These are phyloP conservation scores for Batillaria attramentaria DNA, from an alignment of 1,140 invertebrate species.

Conservation along the genomic window DNA sequence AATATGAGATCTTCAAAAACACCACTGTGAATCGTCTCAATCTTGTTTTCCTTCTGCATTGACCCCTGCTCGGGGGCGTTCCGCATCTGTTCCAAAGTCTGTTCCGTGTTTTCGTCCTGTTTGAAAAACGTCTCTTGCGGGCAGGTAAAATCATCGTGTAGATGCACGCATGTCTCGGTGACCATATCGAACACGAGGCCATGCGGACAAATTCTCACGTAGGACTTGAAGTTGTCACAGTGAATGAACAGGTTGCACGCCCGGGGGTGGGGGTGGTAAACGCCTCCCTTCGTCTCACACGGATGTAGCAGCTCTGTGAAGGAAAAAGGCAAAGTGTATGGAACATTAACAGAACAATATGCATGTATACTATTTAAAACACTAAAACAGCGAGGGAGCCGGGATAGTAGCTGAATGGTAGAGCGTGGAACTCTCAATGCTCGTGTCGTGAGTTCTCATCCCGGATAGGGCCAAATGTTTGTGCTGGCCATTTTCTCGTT, in stretches of 20 bases:
- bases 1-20: background rate
- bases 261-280: constrained; percentile 23
- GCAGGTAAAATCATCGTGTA: background rate
- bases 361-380: background rate
- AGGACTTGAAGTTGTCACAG: constrained; percentile 18
- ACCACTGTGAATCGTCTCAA: too few relatives aligned
- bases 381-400: background rate
- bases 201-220: constrained; percentile 18
- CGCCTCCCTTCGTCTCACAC: constrained; percentile 24
- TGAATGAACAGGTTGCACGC: constrained; percentile 37
- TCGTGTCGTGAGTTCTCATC: too few relatives aligned
- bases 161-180: constrained; percentile 7
- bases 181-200: constrained; percentile 17
- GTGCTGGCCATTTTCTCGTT: too few relatives aligned
- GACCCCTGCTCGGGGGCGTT: background rate
- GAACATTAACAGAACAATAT: background rate
- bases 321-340: too few relatives aligned
- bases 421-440: too few relatives aligned
- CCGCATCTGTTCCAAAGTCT: background rate
- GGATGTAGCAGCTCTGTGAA: background rate
- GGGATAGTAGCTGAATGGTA: too few relatives aligned
- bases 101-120: background rate
- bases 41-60: background rate
- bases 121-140: background rate
- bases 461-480: too few relatives aligned